Conservation (phyloP, 1,140 invertebrate species). For the Drosophila burlai region DNA sequence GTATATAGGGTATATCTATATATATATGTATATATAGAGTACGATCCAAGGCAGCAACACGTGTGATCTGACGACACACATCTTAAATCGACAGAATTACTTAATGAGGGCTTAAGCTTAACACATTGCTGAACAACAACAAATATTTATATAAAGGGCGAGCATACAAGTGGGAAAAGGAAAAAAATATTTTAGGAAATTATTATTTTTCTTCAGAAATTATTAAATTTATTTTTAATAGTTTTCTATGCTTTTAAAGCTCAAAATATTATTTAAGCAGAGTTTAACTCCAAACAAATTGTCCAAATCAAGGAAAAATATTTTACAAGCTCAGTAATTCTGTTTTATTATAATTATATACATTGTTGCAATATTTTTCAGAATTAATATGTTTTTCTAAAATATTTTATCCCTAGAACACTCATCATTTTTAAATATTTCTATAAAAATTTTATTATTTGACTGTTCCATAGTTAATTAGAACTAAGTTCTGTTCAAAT, state of each 20-base stretch:
- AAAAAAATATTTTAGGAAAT: neutral
- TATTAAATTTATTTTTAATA: too few species aligned
- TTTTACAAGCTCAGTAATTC: too few species aligned
- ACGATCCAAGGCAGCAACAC: constrained; percentile 42
- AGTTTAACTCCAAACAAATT: too few species aligned
- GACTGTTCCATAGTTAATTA: too few species aligned
- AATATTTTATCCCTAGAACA: neutral
- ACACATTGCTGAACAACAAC: constrained; percentile 3
- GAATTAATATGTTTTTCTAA: neutral
- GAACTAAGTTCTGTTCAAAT: neutral
- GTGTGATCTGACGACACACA: constrained; percentile 20
- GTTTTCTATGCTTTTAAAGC: neutral
- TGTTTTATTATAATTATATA: neutral
- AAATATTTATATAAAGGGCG: neutral
- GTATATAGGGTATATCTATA: neutral
- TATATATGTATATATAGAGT: neutral
- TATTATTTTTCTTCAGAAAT: neutral
- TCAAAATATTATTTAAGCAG: neutral
- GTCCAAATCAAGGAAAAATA: neutral
- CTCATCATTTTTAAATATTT: neutral
- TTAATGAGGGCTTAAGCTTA: constrained; percentile 10
- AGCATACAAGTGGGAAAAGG: neutral
- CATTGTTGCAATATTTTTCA: neutral
- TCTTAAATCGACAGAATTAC: constrained; percentile 15
- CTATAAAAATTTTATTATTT: too few species aligned